These are phyloP conservation scores for Chesias legatella DNA, from an alignment of 2,888 invertebrate species.

Conservation along the genomic window DNA sequence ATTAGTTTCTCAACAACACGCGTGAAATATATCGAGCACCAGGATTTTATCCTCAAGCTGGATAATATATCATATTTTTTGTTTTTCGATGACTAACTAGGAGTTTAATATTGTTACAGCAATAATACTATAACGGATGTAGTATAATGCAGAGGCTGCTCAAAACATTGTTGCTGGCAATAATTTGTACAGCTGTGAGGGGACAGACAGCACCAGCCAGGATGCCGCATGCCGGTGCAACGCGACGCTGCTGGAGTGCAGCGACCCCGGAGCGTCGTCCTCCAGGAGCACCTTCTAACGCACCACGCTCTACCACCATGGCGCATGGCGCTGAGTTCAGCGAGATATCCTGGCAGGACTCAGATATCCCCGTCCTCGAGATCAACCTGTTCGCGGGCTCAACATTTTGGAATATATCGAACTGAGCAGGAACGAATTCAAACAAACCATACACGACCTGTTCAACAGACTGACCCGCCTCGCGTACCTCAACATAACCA, in stretches of 20 bases:
- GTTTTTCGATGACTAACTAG: too few species aligned
- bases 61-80: too few species aligned
- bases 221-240: slow-evolving; percentile 61
- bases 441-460: slow-evolving; percentile 70
- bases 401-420: slow-evolving; percentile 76
- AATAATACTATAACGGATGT: too few species aligned
- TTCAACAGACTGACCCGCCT: slow-evolving; percentile 82
- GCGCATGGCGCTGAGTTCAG: slow-evolving; percentile 52
- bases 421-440: slow-evolving; percentile 83
- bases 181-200: slow-evolving; percentile 65
- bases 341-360: slow-evolving; percentile 79
- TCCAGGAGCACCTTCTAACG: slow-evolving; percentile 44
- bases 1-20: too few species aligned
- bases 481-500: slow-evolving; percentile 84
- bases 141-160: slow-evolving; percentile 80
- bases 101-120: too few species aligned
- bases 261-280: slow-evolving; percentile 38
- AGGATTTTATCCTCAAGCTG: too few species aligned
- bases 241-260: slow-evolving; percentile 52
- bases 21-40: too few species aligned
- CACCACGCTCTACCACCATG: slow-evolving; percentile 37
- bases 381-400: slow-evolving; percentile 67
- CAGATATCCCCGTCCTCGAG: slow-evolving; percentile 72
- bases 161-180: slow-evolving; percentile 72
- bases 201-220: slow-evolving; percentile 46